These are phyloP conservation scores for Drosophila santomea DNA, from an alignment of 1,140 invertebrate genomes.

Conservation along the genomic window DNA sequence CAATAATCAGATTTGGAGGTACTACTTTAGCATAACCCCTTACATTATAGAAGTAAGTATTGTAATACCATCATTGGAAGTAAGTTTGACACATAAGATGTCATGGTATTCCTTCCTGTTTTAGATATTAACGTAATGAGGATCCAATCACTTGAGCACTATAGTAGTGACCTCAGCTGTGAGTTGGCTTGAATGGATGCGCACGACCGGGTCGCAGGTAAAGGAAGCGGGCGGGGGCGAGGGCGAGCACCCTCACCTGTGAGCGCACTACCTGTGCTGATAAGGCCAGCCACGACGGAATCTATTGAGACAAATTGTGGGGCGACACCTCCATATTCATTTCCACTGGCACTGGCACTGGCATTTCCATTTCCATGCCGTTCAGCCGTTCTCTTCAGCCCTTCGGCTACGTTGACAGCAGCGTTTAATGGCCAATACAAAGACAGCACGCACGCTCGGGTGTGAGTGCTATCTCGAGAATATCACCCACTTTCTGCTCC, in stretches of 20 bases:
- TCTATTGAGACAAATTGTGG: slow-evolving; percentile 75
- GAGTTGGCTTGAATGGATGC: slow-evolving; percentile 7
- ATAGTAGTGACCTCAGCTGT: slow-evolving; percentile 2
- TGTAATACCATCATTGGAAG: no score
- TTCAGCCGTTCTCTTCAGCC: slow-evolving; percentile 17
- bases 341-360: slow-evolving; percentile 29
- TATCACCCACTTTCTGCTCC: slow-evolving; percentile 74
- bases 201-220: slow-evolving; percentile 30
- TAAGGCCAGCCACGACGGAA: slow-evolving; percentile 53
- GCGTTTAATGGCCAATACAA: slow-evolving; percentile 71
- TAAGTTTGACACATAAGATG: no score
- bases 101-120: no score
- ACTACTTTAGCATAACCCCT: no score
- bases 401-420: slow-evolving; percentile 38
- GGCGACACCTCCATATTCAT: slow-evolving; percentile 15
- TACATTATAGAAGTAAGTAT: no score
- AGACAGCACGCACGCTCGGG: slow-evolving; percentile 33
- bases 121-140: not conserved
- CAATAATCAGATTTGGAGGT: no score
- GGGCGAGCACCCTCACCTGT: slow-evolving; percentile 1
- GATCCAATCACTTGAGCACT: not conserved
- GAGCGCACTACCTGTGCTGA: slow-evolving; percentile 53
- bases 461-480: slow-evolving; percentile 54
- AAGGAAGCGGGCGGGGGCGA: slow-evolving; percentile 2
- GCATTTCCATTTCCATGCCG: slow-evolving; percentile 32